phyloP scores from a whole-genome alignment of 2,888 invertebrate species.

The Candidula unifasciata region DNA sequence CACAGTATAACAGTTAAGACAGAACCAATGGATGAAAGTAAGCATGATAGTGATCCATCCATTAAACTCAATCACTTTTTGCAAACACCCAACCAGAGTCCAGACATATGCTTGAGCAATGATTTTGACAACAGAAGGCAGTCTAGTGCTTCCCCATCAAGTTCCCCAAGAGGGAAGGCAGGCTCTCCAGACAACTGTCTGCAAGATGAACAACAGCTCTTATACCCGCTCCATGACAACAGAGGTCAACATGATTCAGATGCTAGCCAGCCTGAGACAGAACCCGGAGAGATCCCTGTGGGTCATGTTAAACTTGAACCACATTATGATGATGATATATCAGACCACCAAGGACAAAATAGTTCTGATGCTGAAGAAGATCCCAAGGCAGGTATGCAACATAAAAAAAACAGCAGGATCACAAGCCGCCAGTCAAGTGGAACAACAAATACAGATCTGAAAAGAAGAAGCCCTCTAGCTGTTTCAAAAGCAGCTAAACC shows the following conservation, averaged over 20 bases:
- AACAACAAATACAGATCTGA: background rate
- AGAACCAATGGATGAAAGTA: conserved; percentile 50
- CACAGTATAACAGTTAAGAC: conserved; percentile 40
- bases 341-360: background rate
- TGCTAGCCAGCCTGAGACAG: conserved; percentile 48
- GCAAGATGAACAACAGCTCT: background rate
- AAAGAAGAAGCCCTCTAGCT: background rate
- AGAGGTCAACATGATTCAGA: conserved; percentile 36
- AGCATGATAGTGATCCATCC: conserved; percentile 44
- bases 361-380: background rate
- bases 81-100: conserved; percentile 21
- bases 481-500: background rate
- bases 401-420: too few relatives aligned
- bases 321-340: background rate
- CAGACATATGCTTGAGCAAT: conserved; percentile 7
- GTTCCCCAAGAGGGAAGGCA: background rate
- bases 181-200: background rate
- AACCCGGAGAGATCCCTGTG: conserved; percentile 24
- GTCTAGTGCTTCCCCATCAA: background rate
- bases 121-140: conserved; percentile 19
- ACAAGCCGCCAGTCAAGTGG: too few relatives aligned
- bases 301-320: conserved; percentile 20
- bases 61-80: conserved; percentile 34
- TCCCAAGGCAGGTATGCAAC: background rate
- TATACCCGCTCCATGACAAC: background rate